These are phyloP conservation scores for Tribolium castaneum DNA, from an alignment of 1,140 invertebrate genomes.

Conservation along the genomic window DNA sequence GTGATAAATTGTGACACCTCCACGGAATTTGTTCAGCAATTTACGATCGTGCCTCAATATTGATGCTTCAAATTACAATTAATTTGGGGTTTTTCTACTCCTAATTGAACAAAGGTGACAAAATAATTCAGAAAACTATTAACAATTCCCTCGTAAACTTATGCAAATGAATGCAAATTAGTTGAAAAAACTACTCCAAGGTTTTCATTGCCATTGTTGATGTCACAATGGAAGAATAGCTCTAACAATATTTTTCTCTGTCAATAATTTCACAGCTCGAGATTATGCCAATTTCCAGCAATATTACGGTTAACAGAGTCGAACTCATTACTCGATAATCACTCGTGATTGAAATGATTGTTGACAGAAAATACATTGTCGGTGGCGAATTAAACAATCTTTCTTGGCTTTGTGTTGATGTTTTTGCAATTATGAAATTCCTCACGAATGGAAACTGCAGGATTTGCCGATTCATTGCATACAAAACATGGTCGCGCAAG, in stretches of 20 bases:
- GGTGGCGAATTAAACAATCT: slow-evolving; percentile 19
- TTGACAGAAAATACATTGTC: slow-evolving; percentile 13
- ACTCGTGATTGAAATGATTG: slow-evolving; percentile 9
- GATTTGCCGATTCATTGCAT: neutral
- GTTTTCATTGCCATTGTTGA: slow-evolving; percentile 23
- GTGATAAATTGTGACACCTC: slow-evolving; percentile 15
- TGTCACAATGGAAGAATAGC: slow-evolving; percentile 30
- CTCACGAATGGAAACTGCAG: slow-evolving; percentile 7
- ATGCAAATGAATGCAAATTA: slow-evolving; percentile 36
- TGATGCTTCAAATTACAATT: slow-evolving; percentile 28
- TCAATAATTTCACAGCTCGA: neutral
- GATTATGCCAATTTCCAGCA: slow-evolving; percentile 2
- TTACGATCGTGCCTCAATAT: slow-evolving; percentile 20
- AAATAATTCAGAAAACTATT: slow-evolving; percentile 26
- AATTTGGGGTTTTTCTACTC: slow-evolving; percentile 30
- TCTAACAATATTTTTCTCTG: slow-evolving; percentile 10
- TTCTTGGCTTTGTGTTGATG: slow-evolving; percentile 9
- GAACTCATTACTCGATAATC: slow-evolving; percentile 11
- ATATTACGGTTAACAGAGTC: slow-evolving; percentile 12
- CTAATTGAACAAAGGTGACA: slow-evolving; percentile 25
- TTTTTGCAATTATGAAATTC: slow-evolving; percentile 17
- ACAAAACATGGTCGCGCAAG: slow-evolving; percentile 4
- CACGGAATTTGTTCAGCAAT: slow-evolving; percentile 19
- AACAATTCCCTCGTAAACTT: slow-evolving; percentile 8
- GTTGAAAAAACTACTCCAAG: slow-evolving; percentile 24